These are phyloP conservation scores for Nemotelus pantherinus DNA, from an alignment of 2,888 invertebrate genomes.

Conservation along the genomic window DNA sequence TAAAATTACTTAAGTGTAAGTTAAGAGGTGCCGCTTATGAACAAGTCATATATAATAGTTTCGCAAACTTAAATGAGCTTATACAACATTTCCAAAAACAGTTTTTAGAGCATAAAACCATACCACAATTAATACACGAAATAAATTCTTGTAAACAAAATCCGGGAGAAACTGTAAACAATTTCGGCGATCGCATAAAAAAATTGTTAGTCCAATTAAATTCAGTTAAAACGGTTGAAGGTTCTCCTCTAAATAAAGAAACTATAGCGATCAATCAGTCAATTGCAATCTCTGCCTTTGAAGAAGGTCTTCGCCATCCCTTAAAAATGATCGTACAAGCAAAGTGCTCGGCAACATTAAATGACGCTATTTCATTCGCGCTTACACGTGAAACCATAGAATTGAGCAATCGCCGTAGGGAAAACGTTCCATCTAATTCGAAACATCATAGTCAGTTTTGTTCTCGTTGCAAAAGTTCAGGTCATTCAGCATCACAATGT, in stretches of 20 bases:
- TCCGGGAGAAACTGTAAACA: too few relatives aligned
- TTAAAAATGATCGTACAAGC: not conserved
- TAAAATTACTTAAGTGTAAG: not conserved
- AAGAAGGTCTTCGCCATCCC: too few relatives aligned
- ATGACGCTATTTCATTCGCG: not conserved
- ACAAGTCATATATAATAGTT: not conserved
- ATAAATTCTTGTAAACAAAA: too few relatives aligned
- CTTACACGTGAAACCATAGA: not conserved
- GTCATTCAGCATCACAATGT: not conserved
- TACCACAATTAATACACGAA: too few relatives aligned
- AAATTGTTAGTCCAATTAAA: too few relatives aligned
- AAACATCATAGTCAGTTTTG: not conserved
- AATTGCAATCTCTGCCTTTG: too few relatives aligned
- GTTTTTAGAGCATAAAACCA: too few relatives aligned
- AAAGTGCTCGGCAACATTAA: not conserved
- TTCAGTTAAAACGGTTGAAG: too few relatives aligned
- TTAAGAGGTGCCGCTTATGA: conserved; percentile 4
- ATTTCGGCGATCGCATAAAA: too few relatives aligned
- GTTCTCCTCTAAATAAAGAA: too few relatives aligned
- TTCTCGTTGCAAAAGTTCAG: not conserved
- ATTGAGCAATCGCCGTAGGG: not conserved
- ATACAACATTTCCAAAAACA: too few relatives aligned
- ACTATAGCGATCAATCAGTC: too few relatives aligned
- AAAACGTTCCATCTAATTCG: not conserved
- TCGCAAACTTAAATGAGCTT: not conserved